Conservation (phyloP, 2,888 invertebrate species). For the Tanytarsus gracilentus region DNA sequence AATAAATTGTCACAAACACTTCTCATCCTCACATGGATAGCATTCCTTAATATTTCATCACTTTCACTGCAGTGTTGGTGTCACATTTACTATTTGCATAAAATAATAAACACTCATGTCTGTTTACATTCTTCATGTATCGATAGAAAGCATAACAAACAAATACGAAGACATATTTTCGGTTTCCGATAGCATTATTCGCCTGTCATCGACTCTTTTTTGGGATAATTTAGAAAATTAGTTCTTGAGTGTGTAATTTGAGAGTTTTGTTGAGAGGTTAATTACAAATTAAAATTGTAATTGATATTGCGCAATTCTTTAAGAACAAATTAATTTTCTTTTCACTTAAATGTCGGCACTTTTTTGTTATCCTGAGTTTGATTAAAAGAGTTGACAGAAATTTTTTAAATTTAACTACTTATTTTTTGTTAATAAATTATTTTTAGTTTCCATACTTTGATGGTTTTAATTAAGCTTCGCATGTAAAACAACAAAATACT, state of each 20-base stretch:
- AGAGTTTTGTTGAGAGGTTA: constrained; percentile 25
- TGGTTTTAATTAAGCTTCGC: too few relatives aligned
- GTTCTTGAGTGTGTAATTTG: constrained; percentile 7
- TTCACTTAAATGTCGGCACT: too few relatives aligned
- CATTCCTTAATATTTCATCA: background rate
- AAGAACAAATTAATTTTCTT: too few relatives aligned
- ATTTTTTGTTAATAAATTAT: too few relatives aligned
- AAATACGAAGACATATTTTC: background rate
- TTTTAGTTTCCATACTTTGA: too few relatives aligned
- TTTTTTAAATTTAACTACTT: too few relatives aligned
- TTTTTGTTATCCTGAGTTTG: too few relatives aligned
- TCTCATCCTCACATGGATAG: background rate
- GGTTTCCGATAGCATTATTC: background rate
- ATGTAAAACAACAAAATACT: too few relatives aligned
- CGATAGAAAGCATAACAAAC: too few relatives aligned
- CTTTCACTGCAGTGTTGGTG: background rate
- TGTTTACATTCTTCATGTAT: background rate
- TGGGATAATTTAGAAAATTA: background rate
- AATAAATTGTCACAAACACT: background rate
- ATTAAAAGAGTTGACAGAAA: too few relatives aligned
- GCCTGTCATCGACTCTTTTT: background rate
- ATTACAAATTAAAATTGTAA: constrained; percentile 27
- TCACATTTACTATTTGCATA: constrained; percentile 10
- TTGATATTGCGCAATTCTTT: constrained; percentile 4
- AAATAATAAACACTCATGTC: constrained; percentile 9